These are phyloP conservation scores for Cenopis cana DNA, from an alignment of 2,888 invertebrate genomes.

Conservation along the genomic window DNA sequence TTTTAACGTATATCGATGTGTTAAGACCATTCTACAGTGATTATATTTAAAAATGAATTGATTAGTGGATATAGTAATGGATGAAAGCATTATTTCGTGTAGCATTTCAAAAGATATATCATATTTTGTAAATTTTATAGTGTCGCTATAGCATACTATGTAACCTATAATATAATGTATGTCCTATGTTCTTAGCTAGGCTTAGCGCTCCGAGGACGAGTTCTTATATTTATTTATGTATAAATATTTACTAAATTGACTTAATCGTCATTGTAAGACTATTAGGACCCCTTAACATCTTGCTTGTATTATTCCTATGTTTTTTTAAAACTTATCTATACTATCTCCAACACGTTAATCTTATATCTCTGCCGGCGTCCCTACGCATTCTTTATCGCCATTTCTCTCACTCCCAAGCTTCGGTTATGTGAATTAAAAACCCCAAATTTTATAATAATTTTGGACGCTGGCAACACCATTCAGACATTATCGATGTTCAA, in stretches of 20 bases:
- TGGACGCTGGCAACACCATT: constrained; percentile 42
- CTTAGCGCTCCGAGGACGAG: constrained; percentile 82
- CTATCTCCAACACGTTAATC: constrained; percentile 35
- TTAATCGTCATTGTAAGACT: constrained; percentile 35
- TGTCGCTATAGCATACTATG: constrained; percentile 79
- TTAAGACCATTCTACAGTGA: constrained; percentile 63
- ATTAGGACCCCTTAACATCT: constrained; percentile 33
- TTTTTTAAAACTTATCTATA: constrained; percentile 30
- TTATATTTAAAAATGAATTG: constrained; percentile 78
- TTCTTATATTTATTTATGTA: constrained; percentile 49
- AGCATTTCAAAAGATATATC: constrained; percentile 84
- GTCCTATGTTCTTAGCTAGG: constrained; percentile 79
- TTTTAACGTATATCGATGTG: constrained; percentile 40
- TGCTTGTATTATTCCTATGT: constrained; percentile 30
- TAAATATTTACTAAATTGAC: constrained; percentile 43
- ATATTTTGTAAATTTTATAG: constrained; percentile 86
- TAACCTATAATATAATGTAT: constrained; percentile 73
- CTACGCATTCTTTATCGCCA: constrained; percentile 19
- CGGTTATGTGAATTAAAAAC: constrained; percentile 6
- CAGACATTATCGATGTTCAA: constrained; percentile 43
- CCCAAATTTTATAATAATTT: constrained; percentile 23
- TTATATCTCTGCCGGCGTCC: constrained; percentile 33
- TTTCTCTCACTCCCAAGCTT: constrained; percentile 22
- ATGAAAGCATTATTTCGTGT: constrained; percentile 79
- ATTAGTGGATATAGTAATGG: constrained; percentile 74